A percentile compares a stretch with the other conserved stretches of the same genome.
Conservation (phyloP, 30 jellyfish, hydroid and myxozoan genomes). For the Hydractinia symbiolongicarpus region DNA sequence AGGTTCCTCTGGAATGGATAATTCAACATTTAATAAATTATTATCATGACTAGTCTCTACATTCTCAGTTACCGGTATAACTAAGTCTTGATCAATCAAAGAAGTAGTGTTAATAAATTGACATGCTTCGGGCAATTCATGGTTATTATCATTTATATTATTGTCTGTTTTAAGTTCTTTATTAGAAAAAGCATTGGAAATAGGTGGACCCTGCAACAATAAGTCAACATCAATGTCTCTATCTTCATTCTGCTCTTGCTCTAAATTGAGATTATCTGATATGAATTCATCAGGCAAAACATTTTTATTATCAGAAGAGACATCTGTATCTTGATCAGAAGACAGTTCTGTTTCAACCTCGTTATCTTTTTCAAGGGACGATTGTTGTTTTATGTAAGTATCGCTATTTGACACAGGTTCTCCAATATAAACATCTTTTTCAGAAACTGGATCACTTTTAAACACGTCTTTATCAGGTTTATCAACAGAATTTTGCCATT, state of each 20-base stretch:
- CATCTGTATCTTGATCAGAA: conserved; percentile 14
- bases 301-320: not conserved
- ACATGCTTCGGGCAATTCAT: not conserved
- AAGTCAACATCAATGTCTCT: not conserved
- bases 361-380: not conserved
- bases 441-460: not conserved
- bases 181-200: not conserved
- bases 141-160: not conserved
- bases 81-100: too few species aligned
- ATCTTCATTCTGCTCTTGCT: not conserved
- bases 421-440: too few species aligned
- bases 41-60: too few species aligned
- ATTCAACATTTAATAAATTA: too few species aligned
- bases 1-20: too few species aligned
- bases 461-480: conserved; percentile 21
- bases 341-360: not conserved
- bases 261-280: not conserved
- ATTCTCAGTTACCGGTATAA: too few species aligned
- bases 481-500: conserved; percentile 48
- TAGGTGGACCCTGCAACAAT: not conserved
- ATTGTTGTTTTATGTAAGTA: too few species aligned
- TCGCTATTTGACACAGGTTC: too few species aligned
- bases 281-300: conserved; percentile 10
- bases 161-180: not conserved
- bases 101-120: too few species aligned